Evolutionary conservation across 2,888 invertebrate genomes (phyloP).

Genomic region (Criorhina ranunculi): DNA sequence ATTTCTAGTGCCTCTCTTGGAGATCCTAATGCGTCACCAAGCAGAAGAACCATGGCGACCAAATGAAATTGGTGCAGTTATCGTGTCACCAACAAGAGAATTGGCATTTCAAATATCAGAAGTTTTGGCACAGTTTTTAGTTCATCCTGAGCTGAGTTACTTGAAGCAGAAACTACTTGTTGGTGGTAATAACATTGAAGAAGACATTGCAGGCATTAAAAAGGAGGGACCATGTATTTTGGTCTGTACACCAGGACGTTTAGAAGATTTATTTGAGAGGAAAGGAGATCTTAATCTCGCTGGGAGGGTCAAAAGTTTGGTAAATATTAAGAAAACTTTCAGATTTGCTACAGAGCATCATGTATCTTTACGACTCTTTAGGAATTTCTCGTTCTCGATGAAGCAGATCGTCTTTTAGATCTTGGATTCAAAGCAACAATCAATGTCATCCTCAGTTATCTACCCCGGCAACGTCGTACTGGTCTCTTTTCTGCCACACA

Average conservation of each 20-base stretch:
- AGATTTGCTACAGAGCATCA: background rate
- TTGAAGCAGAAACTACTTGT: conserved; percentile 88
- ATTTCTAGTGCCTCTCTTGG: conserved; percentile 95
- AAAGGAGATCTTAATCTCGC: conserved; percentile 89
- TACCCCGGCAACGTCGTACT: conserved; percentile 97
- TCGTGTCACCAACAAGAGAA: conserved; percentile 98
- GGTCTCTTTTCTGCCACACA: conserved; percentile 99
- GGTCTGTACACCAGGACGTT: conserved; percentile 96
- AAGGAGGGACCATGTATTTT: conserved; percentile 92
- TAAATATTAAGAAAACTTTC: conserved; percentile 82
- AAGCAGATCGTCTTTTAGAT: conserved; percentile 97
- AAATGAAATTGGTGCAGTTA: conserved; percentile 93
- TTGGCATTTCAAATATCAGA: conserved; percentile 95
- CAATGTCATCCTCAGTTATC: conserved; percentile 93
- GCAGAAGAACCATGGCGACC: conserved; percentile 88
- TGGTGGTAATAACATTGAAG: conserved; percentile 93
- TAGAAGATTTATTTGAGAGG: conserved; percentile 93
- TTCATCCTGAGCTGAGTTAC: conserved; percentile 85
- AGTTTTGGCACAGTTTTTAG: conserved; percentile 86
- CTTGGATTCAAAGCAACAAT: conserved; percentile 95
- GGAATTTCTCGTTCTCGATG: conserved; percentile 97
- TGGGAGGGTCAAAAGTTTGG: conserved; percentile 91
- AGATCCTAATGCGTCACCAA: conserved; percentile 89
- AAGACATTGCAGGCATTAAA: conserved; percentile 89
- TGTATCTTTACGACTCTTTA: conserved; percentile 81